phyloP scores from a whole-genome alignment of 2,888 invertebrate species.

The Mythimna albipuncta region DNA sequence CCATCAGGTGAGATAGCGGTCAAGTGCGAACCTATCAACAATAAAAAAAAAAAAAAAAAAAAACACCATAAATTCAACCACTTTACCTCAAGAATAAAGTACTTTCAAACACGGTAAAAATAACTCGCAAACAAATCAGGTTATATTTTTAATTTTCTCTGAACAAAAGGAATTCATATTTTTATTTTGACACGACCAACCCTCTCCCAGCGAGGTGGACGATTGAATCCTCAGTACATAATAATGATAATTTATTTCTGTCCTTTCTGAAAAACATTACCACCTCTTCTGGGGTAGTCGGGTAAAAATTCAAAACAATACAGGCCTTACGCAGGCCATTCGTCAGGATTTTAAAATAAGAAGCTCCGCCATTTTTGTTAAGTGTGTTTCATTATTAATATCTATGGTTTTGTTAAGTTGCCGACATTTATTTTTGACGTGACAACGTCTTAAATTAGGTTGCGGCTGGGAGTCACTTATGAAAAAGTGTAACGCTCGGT shows the following conservation, averaged over 20 bases:
- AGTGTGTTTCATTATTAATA: constrained; percentile 50
- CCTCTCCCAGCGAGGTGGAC: constrained; percentile 48
- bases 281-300: neutral
- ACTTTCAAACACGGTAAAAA: constrained; percentile 15
- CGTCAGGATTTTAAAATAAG: constrained; percentile 67
- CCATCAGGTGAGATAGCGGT: no score
- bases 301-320: constrained; percentile 66
- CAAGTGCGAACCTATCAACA: no score
- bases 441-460: no score
- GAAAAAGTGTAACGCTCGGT: no score
- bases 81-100: constrained; percentile 26
- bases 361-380: constrained; percentile 56
- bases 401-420: constrained; percentile 8
- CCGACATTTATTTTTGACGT: constrained; percentile 23
- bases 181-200: constrained; percentile 57
- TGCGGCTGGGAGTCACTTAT: no score
- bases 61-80: constrained; percentile 22
- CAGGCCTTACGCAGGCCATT: constrained; percentile 55
- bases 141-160: constrained; percentile 53
- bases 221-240: constrained; percentile 71
- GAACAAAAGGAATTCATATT: constrained; percentile 58
- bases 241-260: constrained; percentile 75
- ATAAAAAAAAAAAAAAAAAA: neutral
- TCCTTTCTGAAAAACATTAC: constrained; percentile 48
- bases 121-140: constrained; percentile 57